Conservation (phyloP, 2,888 invertebrate species). For the Drosophila siamana region DNA sequence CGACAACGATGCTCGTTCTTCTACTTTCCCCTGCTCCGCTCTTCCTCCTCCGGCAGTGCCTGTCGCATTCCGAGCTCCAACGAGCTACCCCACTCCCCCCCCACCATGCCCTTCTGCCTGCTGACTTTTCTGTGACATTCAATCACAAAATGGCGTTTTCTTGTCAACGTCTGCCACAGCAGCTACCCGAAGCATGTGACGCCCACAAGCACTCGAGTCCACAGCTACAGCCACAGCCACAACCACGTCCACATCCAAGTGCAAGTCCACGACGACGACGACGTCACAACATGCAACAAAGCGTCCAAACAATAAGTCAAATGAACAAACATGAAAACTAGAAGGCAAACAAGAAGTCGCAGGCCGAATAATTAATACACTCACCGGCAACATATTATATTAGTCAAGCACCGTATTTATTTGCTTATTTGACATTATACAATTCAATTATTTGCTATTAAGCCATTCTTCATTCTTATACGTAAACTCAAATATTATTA, state of each 20-base stretch:
- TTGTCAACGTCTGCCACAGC: constrained; percentile 81
- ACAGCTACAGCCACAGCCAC: constrained; percentile 26
- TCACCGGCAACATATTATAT: not conserved
- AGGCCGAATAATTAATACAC: constrained; percentile 45
- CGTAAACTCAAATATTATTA: no score
- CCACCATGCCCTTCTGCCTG: not conserved
- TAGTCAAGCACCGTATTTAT: not conserved
- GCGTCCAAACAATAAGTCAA: constrained; percentile 76
- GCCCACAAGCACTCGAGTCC: constrained; percentile 60
- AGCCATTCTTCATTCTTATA: no score
- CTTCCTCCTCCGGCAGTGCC: constrained; percentile 6
- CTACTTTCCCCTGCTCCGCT: constrained; percentile 6
- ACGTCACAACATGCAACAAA: constrained; percentile 65
- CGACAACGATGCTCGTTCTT: constrained; percentile 19
- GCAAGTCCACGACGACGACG: constrained; percentile 31
- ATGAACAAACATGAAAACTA: constrained; percentile 63
- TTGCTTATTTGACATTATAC: not conserved
- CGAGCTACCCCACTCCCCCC: not conserved
- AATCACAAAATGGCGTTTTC: constrained; percentile 84
- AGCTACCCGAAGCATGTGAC: constrained; percentile 64
- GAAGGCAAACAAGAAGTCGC: constrained; percentile 17
- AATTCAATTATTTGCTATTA: no score
- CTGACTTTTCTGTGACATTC: constrained; percentile 79
- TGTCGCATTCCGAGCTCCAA: constrained; percentile 26
- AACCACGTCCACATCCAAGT: constrained; percentile 47